Evolutionary conservation across 2,113 vertebrate genomes (phyloP), one percentile per base, ranked within the genome.

Genomic region (Pygoscelis adeliae): DNA sequence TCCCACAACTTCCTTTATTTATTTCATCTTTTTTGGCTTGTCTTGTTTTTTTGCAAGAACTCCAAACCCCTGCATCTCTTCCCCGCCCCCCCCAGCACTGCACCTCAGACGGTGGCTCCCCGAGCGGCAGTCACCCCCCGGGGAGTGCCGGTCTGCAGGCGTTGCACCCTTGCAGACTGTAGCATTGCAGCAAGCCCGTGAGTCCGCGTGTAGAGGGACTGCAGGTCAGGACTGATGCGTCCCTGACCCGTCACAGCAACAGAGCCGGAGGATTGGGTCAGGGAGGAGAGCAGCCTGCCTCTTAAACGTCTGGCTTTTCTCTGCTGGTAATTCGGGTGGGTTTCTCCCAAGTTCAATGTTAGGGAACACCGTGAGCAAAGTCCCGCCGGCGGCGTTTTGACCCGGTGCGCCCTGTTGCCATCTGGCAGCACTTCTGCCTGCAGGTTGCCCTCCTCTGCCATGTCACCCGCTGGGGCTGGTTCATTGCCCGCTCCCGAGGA

Each of bases 371-470:
- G 1, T 26, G 22, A 53, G 38, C 65, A 32, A 14, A 25, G 46
- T 44, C 38, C 46, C 0, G 2, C 10, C 0, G 1, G 17, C 1
- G 6, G 3, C 26, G 15, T 17, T 58, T 21, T 42, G n/a, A 19
- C 17, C 21, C 1, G 0, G 14, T 36, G 74, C 3, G 7, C 55
- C 46, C 46, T 30, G 46, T 32, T 1, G 5, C 36, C 30, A 2
- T 27, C 42, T 22, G 80, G 53, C 66, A 61, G 23, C 55, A 8
- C 30, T 65, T 32, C 67, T 66, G 42, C 71, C 52, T 15, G 30
- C 63, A 10, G 36, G 44, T 13, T 17, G 23, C 58, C 47, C 23
- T 72, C 40, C 62, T 56, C 65, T 55, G 44, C 40, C 61, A 5
- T 3, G 0, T 50, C 42, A 32, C 42, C 72, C 7, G 0, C 50